Evolutionary conservation across 92 coral and sea anemone genomes (phyloP).

Genomic region (Heteractis magnifica): DNA sequence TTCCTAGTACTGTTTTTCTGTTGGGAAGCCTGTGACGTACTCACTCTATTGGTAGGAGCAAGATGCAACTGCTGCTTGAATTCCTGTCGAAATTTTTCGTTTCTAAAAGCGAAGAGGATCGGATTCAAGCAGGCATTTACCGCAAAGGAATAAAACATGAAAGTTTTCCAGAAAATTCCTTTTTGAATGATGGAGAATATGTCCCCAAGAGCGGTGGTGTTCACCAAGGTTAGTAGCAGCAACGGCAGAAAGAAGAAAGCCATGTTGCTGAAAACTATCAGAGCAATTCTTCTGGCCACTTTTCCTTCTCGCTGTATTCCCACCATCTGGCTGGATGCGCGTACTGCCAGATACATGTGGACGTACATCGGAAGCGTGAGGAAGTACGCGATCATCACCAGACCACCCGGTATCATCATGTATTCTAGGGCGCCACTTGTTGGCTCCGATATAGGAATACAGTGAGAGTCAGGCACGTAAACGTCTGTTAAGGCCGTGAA

Average conservation of each 20-base stretch:
- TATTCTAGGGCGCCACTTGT: constrained; percentile 27
- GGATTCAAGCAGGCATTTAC: constrained; percentile 34
- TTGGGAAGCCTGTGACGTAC: neutral
- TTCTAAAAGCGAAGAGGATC: constrained; percentile 30
- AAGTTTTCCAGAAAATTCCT: constrained; percentile 39
- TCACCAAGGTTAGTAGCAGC: neutral
- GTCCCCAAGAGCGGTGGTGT: constrained; percentile 7
- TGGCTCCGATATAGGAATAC: constrained; percentile 34
- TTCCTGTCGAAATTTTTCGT: constrained; percentile 28
- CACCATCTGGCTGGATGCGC: constrained; percentile 22
- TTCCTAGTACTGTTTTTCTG: neutral
- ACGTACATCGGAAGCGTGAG: constrained; percentile 19
- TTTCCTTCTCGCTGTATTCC: constrained; percentile 35
- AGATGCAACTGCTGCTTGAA: constrained; percentile 22
- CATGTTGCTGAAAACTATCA: constrained; percentile 36
- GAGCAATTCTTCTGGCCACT: constrained; percentile 33
- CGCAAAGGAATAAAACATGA: constrained; percentile 30
- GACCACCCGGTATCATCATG: constrained; percentile 39
- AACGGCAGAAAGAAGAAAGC: constrained; percentile 36
- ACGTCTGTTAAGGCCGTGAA: constrained; percentile 11
- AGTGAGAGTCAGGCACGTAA: constrained; percentile 40
- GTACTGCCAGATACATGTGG: constrained; percentile 34
- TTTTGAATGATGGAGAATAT: neutral
- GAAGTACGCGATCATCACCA: constrained; percentile 29
- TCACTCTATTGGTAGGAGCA: neutral